These are phyloP conservation scores for Peromyscus polionotus DNA, from an alignment of 2,113 vertebrate genomes.

Conservation along the genomic window DNA sequence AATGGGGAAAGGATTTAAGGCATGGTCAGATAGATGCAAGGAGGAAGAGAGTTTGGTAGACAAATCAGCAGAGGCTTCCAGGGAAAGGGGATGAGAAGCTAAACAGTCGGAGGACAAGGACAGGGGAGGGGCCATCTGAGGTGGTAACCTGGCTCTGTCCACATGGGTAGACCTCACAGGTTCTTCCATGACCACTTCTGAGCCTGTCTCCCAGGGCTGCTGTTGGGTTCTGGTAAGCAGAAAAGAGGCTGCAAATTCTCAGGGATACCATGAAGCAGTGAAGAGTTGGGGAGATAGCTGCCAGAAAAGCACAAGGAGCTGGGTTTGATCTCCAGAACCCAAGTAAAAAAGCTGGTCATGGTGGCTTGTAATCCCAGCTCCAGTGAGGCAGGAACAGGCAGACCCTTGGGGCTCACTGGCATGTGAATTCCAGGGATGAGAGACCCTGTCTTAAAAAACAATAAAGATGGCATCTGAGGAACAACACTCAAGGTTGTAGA, in stretches of 20 bases:
- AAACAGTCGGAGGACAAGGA: fast-evolving
- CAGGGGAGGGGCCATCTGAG: fast-evolving
- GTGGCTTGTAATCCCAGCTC: not conserved
- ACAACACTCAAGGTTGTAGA: not conserved
- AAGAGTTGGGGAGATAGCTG: too few relatives aligned
- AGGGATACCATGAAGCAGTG: not conserved
- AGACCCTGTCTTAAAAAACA: not conserved
- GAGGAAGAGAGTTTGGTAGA: not conserved
- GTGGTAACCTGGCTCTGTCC: not conserved
- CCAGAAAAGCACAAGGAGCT: not conserved
- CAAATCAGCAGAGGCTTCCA: not conserved
- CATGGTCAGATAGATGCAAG: fast-evolving
- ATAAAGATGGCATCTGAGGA: not conserved
- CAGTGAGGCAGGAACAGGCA: too few relatives aligned
- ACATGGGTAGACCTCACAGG: fast-evolving
- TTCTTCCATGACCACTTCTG: not conserved
- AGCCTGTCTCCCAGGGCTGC: not conserved
- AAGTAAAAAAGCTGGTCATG: not conserved
- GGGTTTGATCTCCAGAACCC: not conserved
- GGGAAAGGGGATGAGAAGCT: not conserved
- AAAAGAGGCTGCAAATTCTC: not conserved
- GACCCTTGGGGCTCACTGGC: too few relatives aligned
- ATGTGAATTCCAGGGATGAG: not conserved
- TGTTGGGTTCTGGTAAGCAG: too few relatives aligned
- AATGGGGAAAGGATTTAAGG: not conserved